These are phyloP conservation scores for Hyles vespertilio DNA, from an alignment of 1,140 invertebrate species.

Conservation along the genomic window DNA sequence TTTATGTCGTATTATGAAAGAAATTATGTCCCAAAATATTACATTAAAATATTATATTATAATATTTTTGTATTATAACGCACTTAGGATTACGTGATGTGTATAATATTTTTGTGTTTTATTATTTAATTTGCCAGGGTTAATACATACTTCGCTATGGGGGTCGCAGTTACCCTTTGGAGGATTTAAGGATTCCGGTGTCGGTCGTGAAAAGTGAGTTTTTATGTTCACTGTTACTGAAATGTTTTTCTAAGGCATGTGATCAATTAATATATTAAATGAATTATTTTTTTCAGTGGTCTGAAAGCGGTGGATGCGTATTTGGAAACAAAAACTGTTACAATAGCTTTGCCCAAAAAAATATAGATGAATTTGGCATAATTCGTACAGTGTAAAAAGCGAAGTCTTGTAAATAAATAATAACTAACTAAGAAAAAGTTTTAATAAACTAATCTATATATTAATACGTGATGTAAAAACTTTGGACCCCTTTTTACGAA, in stretches of 20 bases:
- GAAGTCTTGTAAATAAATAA: too few species aligned
- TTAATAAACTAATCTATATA: too few species aligned
- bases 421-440: too few species aligned
- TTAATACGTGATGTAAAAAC: too few species aligned
- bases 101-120: too few species aligned
- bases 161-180: slow-evolving; percentile 83
- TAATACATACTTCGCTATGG: slow-evolving; percentile 81
- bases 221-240: background rate
- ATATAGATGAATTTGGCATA: slow-evolving; percentile 12
- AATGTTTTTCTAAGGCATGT: background rate
- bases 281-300: slow-evolving; percentile 22
- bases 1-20: too few species aligned
- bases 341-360: slow-evolving; percentile 26
- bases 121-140: slow-evolving; percentile 74
- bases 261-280: background rate
- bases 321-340: slow-evolving; percentile 39
- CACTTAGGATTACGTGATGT: too few species aligned
- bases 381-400: too few species aligned
- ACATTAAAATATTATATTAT: too few species aligned
- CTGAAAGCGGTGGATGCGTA: slow-evolving; percentile 25
- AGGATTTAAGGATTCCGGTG: slow-evolving; percentile 85
- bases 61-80: too few species aligned
- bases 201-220: slow-evolving; percentile 79
- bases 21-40: too few species aligned
- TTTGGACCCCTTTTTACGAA: too few species aligned